These are phyloP conservation scores for Glomeris maerens DNA, from an alignment of 1,140 invertebrate species.

Conservation along the genomic window DNA sequence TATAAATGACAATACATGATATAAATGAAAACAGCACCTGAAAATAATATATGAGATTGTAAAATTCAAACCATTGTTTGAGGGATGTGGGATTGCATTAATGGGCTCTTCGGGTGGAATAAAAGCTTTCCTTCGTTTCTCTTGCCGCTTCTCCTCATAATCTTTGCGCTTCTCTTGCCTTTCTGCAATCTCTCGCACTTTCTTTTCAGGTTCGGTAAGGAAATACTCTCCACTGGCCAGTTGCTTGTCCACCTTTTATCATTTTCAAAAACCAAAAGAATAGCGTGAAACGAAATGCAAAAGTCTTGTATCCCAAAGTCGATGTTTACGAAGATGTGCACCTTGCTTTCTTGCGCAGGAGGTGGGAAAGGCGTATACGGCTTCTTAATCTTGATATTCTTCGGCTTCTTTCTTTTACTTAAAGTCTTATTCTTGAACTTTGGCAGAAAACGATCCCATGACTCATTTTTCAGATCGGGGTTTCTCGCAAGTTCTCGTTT, in stretches of 20 bases:
- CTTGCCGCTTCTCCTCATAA: constrained; percentile 52
- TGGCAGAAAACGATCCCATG: constrained; percentile 93
- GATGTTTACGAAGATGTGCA: constrained; percentile 13
- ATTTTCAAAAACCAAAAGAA: constrained; percentile 4
- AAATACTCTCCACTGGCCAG: constrained; percentile 95
- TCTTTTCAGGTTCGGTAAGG: constrained; percentile 67
- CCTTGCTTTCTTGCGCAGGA: constrained; percentile 73
- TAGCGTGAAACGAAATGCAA: not conserved
- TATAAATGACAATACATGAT: constrained; percentile 13
- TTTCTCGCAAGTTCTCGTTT: constrained; percentile 81
- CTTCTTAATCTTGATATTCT: constrained; percentile 66
- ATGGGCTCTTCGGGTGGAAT: constrained; percentile 58
- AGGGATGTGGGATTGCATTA: constrained; percentile 19
- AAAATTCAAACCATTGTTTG: not conserved
- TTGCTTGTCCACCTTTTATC: constrained; percentile 59
- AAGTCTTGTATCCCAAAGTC: not conserved
- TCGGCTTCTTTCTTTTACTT: constrained; percentile 67
- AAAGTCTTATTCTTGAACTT: constrained; percentile 89
- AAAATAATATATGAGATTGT: not conserved
- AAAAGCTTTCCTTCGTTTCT: constrained; percentile 63
- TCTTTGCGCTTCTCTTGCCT: constrained; percentile 51
- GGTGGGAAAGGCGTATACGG: constrained; percentile 97
- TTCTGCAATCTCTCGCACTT: constrained; percentile 39
- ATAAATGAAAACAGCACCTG: not conserved
- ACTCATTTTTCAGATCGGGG: constrained; percentile 63